A percentile compares a stretch with the other conserved stretches of the same genome.
These are phyloP conservation scores for Laterallus jamaicensis DNA, from an alignment of 2,113 vertebrate species.

Conservation along the genomic window DNA sequence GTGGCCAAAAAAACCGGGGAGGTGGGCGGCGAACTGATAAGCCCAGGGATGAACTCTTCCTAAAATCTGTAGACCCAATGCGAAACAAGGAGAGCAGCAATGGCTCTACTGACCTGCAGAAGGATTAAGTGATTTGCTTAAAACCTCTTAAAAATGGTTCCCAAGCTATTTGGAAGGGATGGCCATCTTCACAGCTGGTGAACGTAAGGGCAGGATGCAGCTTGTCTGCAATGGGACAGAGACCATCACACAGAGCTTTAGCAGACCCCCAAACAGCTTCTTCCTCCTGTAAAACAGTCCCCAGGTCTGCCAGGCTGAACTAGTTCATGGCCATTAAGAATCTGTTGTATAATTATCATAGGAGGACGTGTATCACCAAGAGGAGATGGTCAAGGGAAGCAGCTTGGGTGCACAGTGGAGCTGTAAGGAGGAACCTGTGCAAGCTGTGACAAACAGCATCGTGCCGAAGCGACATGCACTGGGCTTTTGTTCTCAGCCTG, in stretches of 20 bases:
- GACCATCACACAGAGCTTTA: neutral
- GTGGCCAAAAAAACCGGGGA: neutral
- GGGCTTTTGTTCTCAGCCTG: conserved; percentile 5
- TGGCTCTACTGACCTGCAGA: neutral
- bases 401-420: neutral
- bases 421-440: neutral
- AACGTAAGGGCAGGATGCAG: neutral
- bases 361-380: rapidly evolving
- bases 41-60: neutral
- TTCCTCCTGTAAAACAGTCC: neutral
- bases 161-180: neutral
- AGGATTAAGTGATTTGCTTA: neutral
- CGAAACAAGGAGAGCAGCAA: neutral
- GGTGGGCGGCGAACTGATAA: rapidly evolving
- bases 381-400: neutral
- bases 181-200: rapidly evolving
- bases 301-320: neutral
- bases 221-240: neutral
- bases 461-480: rapidly evolving
- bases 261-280: neutral
- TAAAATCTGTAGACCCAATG: rapidly evolving
- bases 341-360: neutral
- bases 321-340: neutral
- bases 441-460: neutral
- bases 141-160: neutral